A percentile compares a stretch with the other conserved stretches of the same genome.
Evolutionary conservation across 1,140 invertebrate genomes (phyloP).

Genomic region (Glomeris maerens): DNA sequence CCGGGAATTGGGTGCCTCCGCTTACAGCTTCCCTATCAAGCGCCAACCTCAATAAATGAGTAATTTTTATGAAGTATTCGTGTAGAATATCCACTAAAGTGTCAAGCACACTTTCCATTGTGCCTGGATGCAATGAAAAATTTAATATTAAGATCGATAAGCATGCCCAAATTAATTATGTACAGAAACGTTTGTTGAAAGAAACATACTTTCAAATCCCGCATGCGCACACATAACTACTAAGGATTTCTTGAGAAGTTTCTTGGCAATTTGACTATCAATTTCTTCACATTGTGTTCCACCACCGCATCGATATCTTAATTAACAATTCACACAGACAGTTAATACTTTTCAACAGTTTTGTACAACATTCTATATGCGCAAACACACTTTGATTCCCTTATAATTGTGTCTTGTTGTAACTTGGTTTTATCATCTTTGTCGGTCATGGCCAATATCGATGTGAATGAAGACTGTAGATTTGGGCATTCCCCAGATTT

Average conservation of each 20-base stretch:
- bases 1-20: conserved; percentile 37
- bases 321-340: too few species aligned
- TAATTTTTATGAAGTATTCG: conserved; percentile 39
- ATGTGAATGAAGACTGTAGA: too few species aligned
- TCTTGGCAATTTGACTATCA: conserved; percentile 20
- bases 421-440: too few species aligned
- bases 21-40: conserved; percentile 33
- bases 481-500: too few species aligned
- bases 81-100: conserved; percentile 38
- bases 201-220: conserved; percentile 26
- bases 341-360: too few species aligned
- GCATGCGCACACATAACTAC: conserved; percentile 27
- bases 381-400: too few species aligned
- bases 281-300: too few species aligned
- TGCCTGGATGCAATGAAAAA: conserved; percentile 20
- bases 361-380: too few species aligned
- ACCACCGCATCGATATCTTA: too few species aligned
- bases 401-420: too few species aligned
- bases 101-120: conserved; percentile 38
- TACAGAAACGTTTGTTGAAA: neutral
- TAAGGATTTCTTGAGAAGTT: conserved; percentile 23
- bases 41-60: conserved; percentile 35
- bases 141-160: neutral
- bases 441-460: too few species aligned
- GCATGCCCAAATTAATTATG: neutral